These are phyloP conservation scores for Lagodon rhomboides DNA, from an alignment of 2,797 vertebrate species.

Conservation along the genomic window DNA sequence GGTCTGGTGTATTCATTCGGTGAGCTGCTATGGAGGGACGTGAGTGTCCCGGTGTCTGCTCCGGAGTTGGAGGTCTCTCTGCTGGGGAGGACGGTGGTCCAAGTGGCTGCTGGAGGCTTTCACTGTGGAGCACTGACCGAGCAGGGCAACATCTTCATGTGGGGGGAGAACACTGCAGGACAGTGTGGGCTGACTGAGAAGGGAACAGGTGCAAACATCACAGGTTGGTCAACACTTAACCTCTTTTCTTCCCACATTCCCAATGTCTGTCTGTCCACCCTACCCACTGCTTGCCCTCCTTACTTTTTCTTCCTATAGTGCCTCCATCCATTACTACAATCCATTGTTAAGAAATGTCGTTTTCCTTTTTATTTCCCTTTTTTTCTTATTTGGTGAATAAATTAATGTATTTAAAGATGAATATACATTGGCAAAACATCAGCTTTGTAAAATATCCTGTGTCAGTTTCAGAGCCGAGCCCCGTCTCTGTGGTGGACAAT, in stretches of 20 bases:
- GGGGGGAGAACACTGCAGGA: conserved; percentile 95
- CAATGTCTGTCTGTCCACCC: background rate
- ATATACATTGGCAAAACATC: too few species aligned
- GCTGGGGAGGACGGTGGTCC: conserved; percentile 84
- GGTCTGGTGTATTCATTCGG: conserved; percentile 96
- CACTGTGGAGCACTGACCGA: conserved; percentile 93
- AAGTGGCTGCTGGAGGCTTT: conserved; percentile 93
- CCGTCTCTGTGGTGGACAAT: conserved; percentile 88
- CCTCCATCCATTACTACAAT: background rate
- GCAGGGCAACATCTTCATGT: conserved; percentile 91
- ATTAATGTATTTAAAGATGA: background rate
- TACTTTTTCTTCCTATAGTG: background rate
- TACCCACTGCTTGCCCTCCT: background rate
- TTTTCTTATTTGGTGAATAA: background rate
- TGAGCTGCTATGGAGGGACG: conserved; percentile 88
- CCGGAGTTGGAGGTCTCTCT: conserved; percentile 90
- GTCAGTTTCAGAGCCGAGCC: conserved; percentile 87
- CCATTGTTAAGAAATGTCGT: too few species aligned
- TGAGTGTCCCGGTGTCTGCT: conserved; percentile 73
- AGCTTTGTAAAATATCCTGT: background rate
- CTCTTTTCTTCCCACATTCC: background rate
- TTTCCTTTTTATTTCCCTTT: background rate
- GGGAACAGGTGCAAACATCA: conserved; percentile 47
- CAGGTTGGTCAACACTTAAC: conserved; percentile 61
- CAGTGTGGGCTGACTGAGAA: conserved; percentile 90